Base-by-base conservation (phyloP, 2,797 vertebrate species). In the Tragopan temminckii region DNA sequence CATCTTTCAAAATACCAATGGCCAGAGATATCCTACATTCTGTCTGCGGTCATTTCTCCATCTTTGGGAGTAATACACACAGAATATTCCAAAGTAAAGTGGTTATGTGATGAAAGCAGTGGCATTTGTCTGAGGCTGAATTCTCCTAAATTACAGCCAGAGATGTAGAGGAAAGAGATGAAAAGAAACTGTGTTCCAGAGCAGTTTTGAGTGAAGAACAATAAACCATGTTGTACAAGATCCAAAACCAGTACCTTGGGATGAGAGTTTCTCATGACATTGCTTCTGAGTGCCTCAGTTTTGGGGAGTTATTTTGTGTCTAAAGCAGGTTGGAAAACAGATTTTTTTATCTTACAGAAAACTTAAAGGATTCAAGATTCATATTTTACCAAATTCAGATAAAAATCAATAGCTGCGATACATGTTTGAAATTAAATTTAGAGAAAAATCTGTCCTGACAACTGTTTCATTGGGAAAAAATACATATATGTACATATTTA, bases 151-250 rank as follows among this genome's bases (percentile, higher is more conserved):
- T 3, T 25, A 3, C 24, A 53, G 7, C 15, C 38, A 33, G 35
- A 62, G 69, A 59, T 6, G 24, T 1, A 43, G 23, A 7, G 16
- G 29, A n/a, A 78, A 74, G 19, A 16, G 35, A 7, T 35, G 33
- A 38, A 45, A 75, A 48, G 2, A 6, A 53, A 52, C 59, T 7
- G 19, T 55, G 7, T 35, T 84, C 45, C 36, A 29, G 12, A 61
- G 12, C 7, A 78, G 9, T 36, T 64, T 75, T 46, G 40, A 62
- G 38, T 58, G 16, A 69, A 5, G 3, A 62, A 4, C 7, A 71
- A 15, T 7, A 33, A 59, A 13, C 0, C 2, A 3, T 17, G 14
- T 68, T 29, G 29, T 74, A 35, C 0, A 4, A 61, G n/a, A 45
- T 61, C 5, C 35, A 67, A 66, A 80, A 71, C 0, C 3, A 29